Evolutionary conservation across 2,797 vertebrate genomes (phyloP).

Genomic region (Arrhamphus sclerolepis): DNA sequence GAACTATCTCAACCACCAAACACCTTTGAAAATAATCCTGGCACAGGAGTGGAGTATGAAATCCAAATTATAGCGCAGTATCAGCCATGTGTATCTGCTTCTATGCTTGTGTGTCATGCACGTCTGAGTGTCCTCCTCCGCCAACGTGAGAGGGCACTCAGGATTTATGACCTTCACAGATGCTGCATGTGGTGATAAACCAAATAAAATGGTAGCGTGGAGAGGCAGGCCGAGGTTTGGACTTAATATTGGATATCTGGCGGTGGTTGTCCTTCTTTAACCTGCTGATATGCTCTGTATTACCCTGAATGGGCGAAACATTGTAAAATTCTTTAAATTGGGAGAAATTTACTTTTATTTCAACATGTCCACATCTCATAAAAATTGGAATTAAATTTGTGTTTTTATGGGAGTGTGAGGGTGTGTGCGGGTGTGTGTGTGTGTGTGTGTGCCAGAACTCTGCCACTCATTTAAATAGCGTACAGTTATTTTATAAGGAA

Average conservation of each 20-base stretch:
- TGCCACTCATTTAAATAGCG: too few relatives aligned
- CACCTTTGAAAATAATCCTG: constrained; percentile 2
- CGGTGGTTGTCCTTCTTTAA: too few relatives aligned
- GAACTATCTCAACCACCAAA: too few relatives aligned
- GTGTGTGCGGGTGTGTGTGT: too few relatives aligned
- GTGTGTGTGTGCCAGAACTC: too few relatives aligned
- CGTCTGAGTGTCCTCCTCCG: constrained; percentile 12
- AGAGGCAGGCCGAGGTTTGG: background rate
- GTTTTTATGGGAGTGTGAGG: constrained; percentile 33
- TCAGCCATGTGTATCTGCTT: too few relatives aligned
- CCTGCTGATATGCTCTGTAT: too few relatives aligned
- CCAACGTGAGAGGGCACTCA: constrained; percentile 10
- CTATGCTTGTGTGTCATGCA: too few relatives aligned
- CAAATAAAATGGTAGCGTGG: background rate
- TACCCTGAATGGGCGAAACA: too few relatives aligned
- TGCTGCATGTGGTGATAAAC: constrained; percentile 32
- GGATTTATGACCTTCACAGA: constrained; percentile 45
- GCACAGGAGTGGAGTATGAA: background rate
- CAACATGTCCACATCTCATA: constrained; percentile 26
- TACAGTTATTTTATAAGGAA: too few relatives aligned
- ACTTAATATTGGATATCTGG: background rate
- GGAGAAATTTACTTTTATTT: constrained; percentile 13
- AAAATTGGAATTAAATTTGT: constrained; percentile 30
- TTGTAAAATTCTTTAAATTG: too few relatives aligned
- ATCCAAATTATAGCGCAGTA: too few relatives aligned